Percentiles rank a stretch among this genome's conserved stretches.
Conservation (phyloP, 2,113 vertebrate genomes). For the Clupea harengus region DNA sequence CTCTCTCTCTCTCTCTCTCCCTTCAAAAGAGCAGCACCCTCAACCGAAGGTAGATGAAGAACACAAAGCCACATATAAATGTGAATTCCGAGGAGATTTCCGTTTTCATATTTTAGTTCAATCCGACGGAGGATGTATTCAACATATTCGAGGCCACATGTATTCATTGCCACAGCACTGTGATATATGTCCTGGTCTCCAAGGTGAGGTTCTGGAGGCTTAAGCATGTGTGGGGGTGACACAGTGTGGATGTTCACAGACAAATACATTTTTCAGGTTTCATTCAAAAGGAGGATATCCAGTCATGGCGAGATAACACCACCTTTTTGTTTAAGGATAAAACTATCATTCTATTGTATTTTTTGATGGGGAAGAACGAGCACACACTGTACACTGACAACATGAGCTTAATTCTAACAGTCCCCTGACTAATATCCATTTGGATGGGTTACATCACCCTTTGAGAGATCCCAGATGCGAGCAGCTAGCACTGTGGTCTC, state of each 20-base stretch:
- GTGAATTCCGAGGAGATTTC: too few relatives aligned
- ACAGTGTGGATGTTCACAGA: background rate
- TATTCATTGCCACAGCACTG: background rate
- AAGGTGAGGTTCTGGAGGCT: background rate
- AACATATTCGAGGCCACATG: background rate
- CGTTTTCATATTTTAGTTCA: too few relatives aligned
- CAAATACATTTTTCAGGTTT: background rate
- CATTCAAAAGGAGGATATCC: background rate
- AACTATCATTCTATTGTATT: background rate
- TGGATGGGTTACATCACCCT: slow-evolving; percentile 20
- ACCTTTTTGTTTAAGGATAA: background rate
- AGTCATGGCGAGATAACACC: background rate
- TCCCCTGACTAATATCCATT: slow-evolving; percentile 9
- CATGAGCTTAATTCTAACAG: background rate
- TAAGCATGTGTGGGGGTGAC: background rate
- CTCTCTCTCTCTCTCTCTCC: background rate
- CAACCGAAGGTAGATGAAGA: too few relatives aligned
- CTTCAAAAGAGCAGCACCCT: background rate
- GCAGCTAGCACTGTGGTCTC: slow-evolving; percentile 30
- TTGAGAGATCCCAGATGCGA: slow-evolving; percentile 30
- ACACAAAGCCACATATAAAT: too few relatives aligned
- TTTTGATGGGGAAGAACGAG: background rate
- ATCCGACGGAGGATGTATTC: background rate
- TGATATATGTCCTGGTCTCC: background rate
- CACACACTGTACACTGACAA: background rate